A percentile compares a stretch with the other conserved stretches of the same genome.
phyloP scores from a whole-genome alignment of 2,797 vertebrate genomes.

The Selene dorsalis region DNA sequence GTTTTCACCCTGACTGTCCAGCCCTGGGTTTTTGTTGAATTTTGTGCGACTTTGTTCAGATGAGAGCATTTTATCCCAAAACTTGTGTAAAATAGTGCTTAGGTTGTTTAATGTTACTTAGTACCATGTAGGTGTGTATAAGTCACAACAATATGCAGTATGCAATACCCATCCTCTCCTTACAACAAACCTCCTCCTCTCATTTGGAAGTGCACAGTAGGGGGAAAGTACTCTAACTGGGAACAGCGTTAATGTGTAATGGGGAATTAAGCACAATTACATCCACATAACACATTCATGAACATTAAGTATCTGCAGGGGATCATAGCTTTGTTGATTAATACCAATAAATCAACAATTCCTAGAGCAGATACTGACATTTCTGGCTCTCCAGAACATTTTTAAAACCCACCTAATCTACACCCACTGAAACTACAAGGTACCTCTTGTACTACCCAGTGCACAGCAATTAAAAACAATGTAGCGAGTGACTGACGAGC shows the following conservation, averaged over 20 bases:
- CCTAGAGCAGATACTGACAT: slow-evolving; percentile 17
- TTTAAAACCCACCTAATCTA: slow-evolving; percentile 22
- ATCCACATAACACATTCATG: slow-evolving; percentile 38
- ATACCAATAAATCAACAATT: slow-evolving; percentile 47
- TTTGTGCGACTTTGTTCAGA: not conserved
- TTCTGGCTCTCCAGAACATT: slow-evolving; percentile 15
- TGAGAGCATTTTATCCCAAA: not conserved
- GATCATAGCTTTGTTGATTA: slow-evolving; percentile 44
- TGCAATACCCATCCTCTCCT: slow-evolving; percentile 17
- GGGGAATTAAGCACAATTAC: slow-evolving; percentile 46
- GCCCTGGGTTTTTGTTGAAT: not conserved
- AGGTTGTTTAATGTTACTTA: not conserved
- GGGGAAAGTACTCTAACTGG: slow-evolving; percentile 26
- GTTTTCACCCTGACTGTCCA: not conserved
- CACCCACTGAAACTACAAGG: slow-evolving; percentile 1
- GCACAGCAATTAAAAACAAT: slow-evolving; percentile 1
- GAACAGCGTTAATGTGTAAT: slow-evolving; percentile 33
- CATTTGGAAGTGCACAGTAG: slow-evolving; percentile 28
- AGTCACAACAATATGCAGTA: not conserved
- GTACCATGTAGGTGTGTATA: accelerated
- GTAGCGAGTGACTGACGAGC: not conserved
- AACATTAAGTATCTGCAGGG: slow-evolving; percentile 31
- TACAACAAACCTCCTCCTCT: slow-evolving; percentile 16
- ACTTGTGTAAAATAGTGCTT: too few species aligned
- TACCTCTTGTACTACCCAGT: not conserved